A percentile compares a stretch with the other conserved stretches of the same genome.
Evolutionary conservation across 2,797 vertebrate genomes (phyloP).

Genomic region (Anabacerthia variegaticeps): DNA sequence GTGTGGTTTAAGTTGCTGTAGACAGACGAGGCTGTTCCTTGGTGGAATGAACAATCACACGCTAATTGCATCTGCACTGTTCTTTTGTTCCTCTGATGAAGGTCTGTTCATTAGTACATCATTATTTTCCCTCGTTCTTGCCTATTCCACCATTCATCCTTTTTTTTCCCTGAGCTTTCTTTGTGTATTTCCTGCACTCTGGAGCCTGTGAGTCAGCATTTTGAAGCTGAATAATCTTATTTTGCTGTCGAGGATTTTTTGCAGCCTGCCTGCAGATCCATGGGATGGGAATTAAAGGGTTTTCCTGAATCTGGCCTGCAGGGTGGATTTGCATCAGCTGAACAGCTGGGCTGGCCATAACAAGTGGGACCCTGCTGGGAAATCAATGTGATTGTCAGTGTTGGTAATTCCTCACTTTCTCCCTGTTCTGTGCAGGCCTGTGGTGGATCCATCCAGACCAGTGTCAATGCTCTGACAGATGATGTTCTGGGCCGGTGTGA

Average conservation of each 20-base stretch:
- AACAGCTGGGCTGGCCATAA: neutral
- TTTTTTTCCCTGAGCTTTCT: neutral
- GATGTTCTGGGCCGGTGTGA: constrained; percentile 91
- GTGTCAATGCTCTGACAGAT: constrained; percentile 82
- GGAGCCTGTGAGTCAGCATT: neutral
- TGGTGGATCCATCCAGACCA: constrained; percentile 97
- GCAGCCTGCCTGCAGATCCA: neutral
- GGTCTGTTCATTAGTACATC: accelerated
- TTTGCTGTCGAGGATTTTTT: neutral
- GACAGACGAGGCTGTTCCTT: neutral
- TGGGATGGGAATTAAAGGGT: neutral
- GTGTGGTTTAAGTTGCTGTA: neutral
- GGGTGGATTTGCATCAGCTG: neutral
- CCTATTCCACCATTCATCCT: neutral
- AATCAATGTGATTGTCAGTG: neutral
- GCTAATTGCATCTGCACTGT: accelerated
- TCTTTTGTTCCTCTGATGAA: neutral
- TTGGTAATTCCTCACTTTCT: accelerated
- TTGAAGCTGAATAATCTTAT: neutral
- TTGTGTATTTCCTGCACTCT: neutral
- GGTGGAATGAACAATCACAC: accelerated
- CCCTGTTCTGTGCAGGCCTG: constrained; percentile 82
- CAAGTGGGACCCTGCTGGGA: neutral
- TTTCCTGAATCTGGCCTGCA: neutral
- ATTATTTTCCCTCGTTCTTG: neutral